phyloP scores from a whole-genome alignment of 2,888 invertebrate genomes.

The Hirtodrosophila duncani region DNA sequence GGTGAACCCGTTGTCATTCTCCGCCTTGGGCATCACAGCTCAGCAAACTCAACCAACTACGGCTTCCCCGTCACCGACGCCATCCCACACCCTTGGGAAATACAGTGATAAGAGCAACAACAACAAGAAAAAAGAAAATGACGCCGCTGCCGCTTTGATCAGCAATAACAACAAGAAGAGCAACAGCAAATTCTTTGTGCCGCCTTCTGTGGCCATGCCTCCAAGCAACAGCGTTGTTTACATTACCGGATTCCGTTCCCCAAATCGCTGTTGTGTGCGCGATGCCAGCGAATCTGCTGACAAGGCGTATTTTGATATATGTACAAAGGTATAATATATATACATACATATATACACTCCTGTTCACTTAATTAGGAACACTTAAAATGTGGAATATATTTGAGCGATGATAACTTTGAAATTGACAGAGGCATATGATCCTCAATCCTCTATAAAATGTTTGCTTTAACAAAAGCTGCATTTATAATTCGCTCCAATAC shows the following conservation, averaged over 20 bases:
- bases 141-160: background rate
- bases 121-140: background rate
- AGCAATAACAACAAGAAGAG: background rate
- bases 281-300: constrained; percentile 26
- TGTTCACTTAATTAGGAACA: too few species aligned
- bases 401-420: too few species aligned
- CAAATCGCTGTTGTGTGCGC: constrained; percentile 43
- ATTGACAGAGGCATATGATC: too few species aligned
- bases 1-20: constrained; percentile 34
- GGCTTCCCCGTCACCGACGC: too few species aligned
- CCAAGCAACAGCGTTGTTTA: constrained; percentile 20
- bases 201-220: constrained; percentile 13
- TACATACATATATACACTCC: too few species aligned
- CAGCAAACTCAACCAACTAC: background rate
- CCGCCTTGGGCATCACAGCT: constrained; percentile 6
- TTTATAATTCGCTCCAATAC: too few species aligned
- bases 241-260: constrained; percentile 24
- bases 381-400: too few species aligned
- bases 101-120: too few species aligned
- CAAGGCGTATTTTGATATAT: constrained; percentile 12
- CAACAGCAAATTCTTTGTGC: background rate
- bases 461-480: too few species aligned
- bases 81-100: too few species aligned
- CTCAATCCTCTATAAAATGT: too few species aligned
- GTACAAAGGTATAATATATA: constrained; percentile 40